Evolutionary conservation across 53 echinoderm and acorn worm genomes (phyloP).

Genomic region (Antedon mediterranea): DNA sequence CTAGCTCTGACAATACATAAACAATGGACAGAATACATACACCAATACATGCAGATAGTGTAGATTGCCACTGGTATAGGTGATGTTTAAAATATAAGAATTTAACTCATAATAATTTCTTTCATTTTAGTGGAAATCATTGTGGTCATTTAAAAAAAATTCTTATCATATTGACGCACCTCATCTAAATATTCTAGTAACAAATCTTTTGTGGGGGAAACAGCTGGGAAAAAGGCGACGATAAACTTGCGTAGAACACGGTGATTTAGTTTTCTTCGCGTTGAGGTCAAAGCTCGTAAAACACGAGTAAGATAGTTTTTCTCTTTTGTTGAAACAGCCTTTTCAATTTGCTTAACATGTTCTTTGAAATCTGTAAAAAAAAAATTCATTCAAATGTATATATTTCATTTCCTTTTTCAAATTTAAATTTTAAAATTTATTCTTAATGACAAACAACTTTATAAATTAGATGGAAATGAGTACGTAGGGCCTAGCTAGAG

Average conservation of each 20-base stretch:
- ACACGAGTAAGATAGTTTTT: constrained; percentile 89
- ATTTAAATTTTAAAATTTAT: too few species aligned
- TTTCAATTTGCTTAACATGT: constrained; percentile 98
- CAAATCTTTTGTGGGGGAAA: constrained; percentile 39
- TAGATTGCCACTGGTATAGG: too few species aligned
- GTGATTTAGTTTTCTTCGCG: constrained; percentile 75
- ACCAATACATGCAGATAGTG: too few species aligned
- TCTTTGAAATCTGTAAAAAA: constrained; percentile 76
- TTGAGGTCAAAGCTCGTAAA: constrained; percentile 72
- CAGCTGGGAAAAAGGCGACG: constrained; percentile 59
- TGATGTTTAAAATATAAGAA: too few species aligned
- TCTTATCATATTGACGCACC: constrained; percentile 15
- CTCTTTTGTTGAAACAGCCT: constrained; percentile 89
- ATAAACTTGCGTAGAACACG: constrained; percentile 83
- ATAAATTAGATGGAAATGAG: too few species aligned
- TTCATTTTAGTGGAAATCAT: too few species aligned
- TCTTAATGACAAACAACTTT: too few species aligned
- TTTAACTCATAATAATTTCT: too few species aligned
- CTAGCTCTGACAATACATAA: too few species aligned
- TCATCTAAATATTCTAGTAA: constrained; percentile 80
- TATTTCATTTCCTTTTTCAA: too few species aligned
- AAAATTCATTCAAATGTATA: background rate
- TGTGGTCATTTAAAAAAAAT: background rate
- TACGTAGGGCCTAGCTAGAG: too few species aligned
- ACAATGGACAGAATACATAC: too few species aligned